Evolutionary conservation across 2,113 vertebrate genomes (phyloP).

Genomic region (Antidorcas marsupialis): DNA sequence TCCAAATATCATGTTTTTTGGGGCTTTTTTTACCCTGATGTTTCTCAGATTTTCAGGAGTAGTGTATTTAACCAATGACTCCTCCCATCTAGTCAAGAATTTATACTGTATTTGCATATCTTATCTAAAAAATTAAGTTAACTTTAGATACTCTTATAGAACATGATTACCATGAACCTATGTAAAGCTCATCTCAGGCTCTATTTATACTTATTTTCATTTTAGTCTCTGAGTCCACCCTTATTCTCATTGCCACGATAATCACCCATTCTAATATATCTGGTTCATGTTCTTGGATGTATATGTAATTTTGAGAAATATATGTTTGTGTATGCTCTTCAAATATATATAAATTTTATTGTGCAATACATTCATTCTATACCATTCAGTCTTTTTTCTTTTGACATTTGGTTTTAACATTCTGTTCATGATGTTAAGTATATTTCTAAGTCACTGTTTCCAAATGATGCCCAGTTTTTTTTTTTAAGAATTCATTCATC

Average conservation of each 20-base stretch:
- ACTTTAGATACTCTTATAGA: background rate
- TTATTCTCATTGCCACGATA: background rate
- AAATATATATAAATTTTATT: background rate
- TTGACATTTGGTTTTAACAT: background rate
- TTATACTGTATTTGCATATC: background rate
- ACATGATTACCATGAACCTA: background rate
- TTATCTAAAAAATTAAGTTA: background rate
- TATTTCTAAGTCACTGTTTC: background rate
- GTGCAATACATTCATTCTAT: background rate
- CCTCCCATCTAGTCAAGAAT: background rate
- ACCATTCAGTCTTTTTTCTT: background rate
- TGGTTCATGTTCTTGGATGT: background rate
- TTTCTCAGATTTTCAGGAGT: background rate
- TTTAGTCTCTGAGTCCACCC: background rate
- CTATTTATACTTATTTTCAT: background rate
- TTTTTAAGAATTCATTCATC: background rate
- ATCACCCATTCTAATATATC: background rate
- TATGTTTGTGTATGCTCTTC: background rate
- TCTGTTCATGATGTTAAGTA: background rate
- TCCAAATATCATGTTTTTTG: background rate
- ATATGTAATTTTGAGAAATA: background rate
- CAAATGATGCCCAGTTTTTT: background rate
- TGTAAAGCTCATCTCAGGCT: background rate
- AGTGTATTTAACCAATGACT: background rate
- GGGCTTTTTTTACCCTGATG: background rate